Percentiles rank a stretch among this genome's conserved stretches.
phyloP scores from a whole-genome alignment of 1,140 invertebrate species.

The Wasmannia auropunctata region DNA sequence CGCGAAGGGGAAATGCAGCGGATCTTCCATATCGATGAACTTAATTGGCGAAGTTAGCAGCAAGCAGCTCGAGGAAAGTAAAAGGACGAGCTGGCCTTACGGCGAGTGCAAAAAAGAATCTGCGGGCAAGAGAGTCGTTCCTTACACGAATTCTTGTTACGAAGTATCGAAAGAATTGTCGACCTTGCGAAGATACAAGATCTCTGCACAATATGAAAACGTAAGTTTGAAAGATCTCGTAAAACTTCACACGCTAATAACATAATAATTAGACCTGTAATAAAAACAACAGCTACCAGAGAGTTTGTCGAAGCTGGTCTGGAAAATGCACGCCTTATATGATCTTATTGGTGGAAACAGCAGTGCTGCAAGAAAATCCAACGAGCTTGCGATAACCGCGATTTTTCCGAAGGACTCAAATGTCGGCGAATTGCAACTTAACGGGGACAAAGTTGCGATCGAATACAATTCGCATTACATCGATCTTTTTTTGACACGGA shows the following conservation, averaged over 20 bases:
- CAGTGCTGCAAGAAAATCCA: slow-evolving; percentile 49
- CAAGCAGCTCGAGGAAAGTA: slow-evolving; percentile 77
- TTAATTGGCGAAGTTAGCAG: slow-evolving; percentile 79
- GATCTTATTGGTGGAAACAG: slow-evolving; percentile 77
- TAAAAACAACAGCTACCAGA: slow-evolving; percentile 75
- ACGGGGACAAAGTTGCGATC: slow-evolving; percentile 74
- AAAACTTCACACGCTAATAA: slow-evolving; percentile 13
- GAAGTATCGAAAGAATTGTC: slow-evolving; percentile 82
- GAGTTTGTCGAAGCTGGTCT: slow-evolving; percentile 70
- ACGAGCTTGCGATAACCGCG: slow-evolving; percentile 74
- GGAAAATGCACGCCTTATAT: slow-evolving; percentile 76
- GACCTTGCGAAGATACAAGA: slow-evolving; percentile 81
- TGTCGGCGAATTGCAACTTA: slow-evolving; percentile 74
- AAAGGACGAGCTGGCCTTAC: slow-evolving; percentile 79
- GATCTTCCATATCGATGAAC: slow-evolving; percentile 77
- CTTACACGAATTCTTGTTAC: slow-evolving; percentile 82
- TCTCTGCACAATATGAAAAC: slow-evolving; percentile 76
- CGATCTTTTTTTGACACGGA: slow-evolving; percentile 78
- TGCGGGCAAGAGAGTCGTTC: slow-evolving; percentile 72
- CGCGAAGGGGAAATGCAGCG: slow-evolving; percentile 80
- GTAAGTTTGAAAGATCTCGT: slow-evolving; percentile 69
- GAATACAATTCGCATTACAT: slow-evolving; percentile 77
- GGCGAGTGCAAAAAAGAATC: slow-evolving; percentile 76
- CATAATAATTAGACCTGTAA: slow-evolving; percentile 20
- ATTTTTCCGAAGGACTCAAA: slow-evolving; percentile 79